Conservation (phyloP, 1,140 invertebrate species). For the Drosophila athabasca region DNA sequence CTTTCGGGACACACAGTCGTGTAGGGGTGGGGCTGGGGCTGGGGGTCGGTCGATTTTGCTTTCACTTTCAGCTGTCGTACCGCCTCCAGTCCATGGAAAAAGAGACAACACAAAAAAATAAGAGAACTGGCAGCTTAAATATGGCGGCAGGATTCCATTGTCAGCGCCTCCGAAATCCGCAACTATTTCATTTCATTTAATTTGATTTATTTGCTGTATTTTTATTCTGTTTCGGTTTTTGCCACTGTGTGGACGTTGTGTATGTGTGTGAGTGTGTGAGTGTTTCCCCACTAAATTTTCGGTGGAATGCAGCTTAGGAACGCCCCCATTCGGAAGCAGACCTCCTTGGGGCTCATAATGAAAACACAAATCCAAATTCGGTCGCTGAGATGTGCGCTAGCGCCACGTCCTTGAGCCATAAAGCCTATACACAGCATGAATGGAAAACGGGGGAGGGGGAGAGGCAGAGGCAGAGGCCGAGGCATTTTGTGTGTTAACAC, state of each 20-base stretch:
- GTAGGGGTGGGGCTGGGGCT: no score
- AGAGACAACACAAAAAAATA: conserved; percentile 1
- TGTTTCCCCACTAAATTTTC: conserved; percentile 20
- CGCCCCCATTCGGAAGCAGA: conserved; percentile 54
- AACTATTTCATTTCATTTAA: conserved; percentile 81
- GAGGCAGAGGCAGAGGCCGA: conserved; percentile 35
- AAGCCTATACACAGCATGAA: conserved; percentile 49
- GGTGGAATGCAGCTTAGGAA: conserved; percentile 38
- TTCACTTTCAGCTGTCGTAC: conserved; percentile 41
- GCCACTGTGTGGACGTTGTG: conserved; percentile 16
- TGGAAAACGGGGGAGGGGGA: conserved; percentile 16
- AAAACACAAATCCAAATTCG: conserved; percentile 73
- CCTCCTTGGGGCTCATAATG: conserved; percentile 61
- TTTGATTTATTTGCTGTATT: conserved; percentile 75
- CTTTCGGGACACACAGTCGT: conserved; percentile 14
- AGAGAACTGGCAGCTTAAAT: conserved; percentile 43
- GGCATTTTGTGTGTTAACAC: conserved; percentile 35
- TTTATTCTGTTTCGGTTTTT: conserved; percentile 50
- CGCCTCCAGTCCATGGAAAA: neutral
- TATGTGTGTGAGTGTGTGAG: conserved; percentile 11
- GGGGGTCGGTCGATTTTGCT: conserved; percentile 3
- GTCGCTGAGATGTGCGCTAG: conserved; percentile 57
- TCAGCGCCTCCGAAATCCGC: conserved; percentile 58
- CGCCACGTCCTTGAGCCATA: conserved; percentile 74
- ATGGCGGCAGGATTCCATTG: conserved; percentile 60